Base-by-base conservation (phyloP, 2,797 vertebrate species). In the Nyctalus aviator region DNA sequence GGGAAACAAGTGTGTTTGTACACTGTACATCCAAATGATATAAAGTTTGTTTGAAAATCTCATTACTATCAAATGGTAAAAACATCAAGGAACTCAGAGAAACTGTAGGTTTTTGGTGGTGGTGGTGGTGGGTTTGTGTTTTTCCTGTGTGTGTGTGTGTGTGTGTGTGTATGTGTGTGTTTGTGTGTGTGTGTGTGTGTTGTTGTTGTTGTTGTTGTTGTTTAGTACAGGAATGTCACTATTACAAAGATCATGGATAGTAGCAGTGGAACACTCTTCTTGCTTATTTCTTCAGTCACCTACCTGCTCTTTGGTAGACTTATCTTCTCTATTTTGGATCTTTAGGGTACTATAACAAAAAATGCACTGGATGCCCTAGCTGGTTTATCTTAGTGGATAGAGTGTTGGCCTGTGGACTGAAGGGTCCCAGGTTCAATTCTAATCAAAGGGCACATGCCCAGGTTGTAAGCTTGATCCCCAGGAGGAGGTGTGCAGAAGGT, bases 41-140 rank as follows among this genome's bases (percentile, higher is more conserved):
- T 71, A 20, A 92, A 71, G 44, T 77, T 88, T 84, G n/a, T 78
- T 94, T 90, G 20, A 23, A 50, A 76, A 23, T 57, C 25, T 88
- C 48, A 83, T 69, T 37, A 35, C 53, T 77, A 18, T 71, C 68
- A 90, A 5, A 91, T 79, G 55, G 1, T 83, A 62, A 92, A 84
- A 48, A 6, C 73, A 81, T 84, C 13, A 44, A 62, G 37, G 68
- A 92, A 35, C 46, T 41, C 37, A 53, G 53, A 62, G 90, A 44
- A 93, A 62, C 68, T 66, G 4, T 30, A 64, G 59, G 23, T 18
- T 55, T 46, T 50, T 75, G 25, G 2, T 57, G 55, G 23, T 59
- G 3, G 57, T 59, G 57, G 57, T 27, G 23, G 57, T 59, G 57
- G 20, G 53, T 8, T 55, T 50, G 44, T 44, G 44, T 44, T 44